Percentiles rank a stretch among this genome's conserved stretches.
These are phyloP conservation scores for Hylia prasina DNA, from an alignment of 2,113 vertebrate genomes.

Conservation along the genomic window DNA sequence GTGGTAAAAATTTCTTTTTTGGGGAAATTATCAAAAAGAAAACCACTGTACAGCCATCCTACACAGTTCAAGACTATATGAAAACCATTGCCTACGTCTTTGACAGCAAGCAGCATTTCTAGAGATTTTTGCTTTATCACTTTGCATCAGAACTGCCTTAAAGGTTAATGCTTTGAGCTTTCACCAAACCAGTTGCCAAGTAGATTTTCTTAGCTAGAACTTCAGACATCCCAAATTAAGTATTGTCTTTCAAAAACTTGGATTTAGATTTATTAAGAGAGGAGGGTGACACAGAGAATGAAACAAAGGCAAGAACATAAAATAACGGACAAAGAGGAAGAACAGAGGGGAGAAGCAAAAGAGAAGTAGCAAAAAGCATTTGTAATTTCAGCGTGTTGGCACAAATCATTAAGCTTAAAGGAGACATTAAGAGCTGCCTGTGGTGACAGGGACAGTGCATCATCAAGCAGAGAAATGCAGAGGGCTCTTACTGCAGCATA, in stretches of 20 bases:
- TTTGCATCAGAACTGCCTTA: neutral
- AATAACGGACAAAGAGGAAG: neutral
- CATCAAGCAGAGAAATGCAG: constrained; percentile 39
- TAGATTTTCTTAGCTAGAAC: neutral
- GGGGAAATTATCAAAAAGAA: neutral
- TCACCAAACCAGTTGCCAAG: neutral
- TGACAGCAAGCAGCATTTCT: neutral
- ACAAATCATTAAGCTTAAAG: neutral
- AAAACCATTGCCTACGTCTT: neutral
- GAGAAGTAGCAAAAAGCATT: neutral
- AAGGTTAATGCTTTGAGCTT: neutral
- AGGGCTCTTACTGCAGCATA: constrained; percentile 74
- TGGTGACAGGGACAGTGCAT: neutral
- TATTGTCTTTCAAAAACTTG: neutral
- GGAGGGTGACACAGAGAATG: neutral
- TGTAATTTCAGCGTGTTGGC: neutral
- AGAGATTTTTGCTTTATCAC: neutral
- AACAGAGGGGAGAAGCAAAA: neutral
- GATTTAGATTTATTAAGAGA: neutral
- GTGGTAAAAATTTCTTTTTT: neutral
- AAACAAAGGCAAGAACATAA: neutral
- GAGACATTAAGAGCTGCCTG: neutral
- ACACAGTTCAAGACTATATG: neutral
- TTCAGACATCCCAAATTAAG: neutral
- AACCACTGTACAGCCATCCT: neutral